A percentile compares a stretch with the other conserved stretches of the same genome.
phyloP scores from a whole-genome alignment of 92 coral and sea anemone species.

The Meandrina meandrites region DNA sequence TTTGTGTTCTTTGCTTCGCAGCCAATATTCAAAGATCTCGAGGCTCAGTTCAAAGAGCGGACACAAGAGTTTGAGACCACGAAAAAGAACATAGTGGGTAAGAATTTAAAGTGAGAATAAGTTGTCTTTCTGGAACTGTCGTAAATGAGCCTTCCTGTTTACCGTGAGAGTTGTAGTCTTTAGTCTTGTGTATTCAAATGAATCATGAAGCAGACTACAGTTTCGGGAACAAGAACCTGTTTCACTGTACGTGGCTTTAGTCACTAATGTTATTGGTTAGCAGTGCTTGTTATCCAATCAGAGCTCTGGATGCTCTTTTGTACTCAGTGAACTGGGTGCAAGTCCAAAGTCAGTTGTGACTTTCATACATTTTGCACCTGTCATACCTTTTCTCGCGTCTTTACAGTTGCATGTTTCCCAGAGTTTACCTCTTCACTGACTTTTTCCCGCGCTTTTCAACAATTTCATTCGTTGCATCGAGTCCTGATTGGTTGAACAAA shows the following conservation, averaged over 20 bases:
- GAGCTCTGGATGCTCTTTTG: not conserved
- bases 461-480: no score
- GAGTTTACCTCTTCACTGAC: no score
- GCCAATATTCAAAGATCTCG: constrained; percentile 87
- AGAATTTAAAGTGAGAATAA: constrained; percentile 1
- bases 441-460: no score
- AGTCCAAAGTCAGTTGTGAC: not conserved
- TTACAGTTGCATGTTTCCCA: not conserved
- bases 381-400: not conserved
- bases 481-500: no score
- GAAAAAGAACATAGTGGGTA: constrained; percentile 89
- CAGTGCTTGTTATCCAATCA: not conserved
- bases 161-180: not conserved
- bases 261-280: not conserved
- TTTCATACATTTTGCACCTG: not conserved
- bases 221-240: not conserved
- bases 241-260: not conserved
- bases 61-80: constrained; percentile 78
- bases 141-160: not conserved
- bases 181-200: not conserved
- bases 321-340: not conserved
- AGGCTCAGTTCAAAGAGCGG: constrained; percentile 78
- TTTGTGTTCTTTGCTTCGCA: constrained; percentile 35
- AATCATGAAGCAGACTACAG: not conserved
- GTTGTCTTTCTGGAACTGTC: not conserved